Percentiles rank a stretch among this genome's conserved stretches.
phyloP scores from a whole-genome alignment of 2,113 vertebrate genomes.

The Leuciscus idus region DNA sequence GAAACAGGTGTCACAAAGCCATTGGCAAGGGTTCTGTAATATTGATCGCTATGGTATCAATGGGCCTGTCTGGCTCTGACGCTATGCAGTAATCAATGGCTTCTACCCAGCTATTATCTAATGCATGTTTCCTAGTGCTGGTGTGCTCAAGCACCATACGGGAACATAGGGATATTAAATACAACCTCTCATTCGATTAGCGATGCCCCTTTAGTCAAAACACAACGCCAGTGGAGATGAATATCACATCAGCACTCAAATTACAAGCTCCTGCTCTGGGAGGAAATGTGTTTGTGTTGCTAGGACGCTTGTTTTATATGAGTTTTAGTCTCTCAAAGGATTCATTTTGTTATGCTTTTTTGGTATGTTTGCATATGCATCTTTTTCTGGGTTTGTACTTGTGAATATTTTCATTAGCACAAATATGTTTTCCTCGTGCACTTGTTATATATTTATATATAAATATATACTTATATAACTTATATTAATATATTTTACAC shows the following conservation, averaged over 20 bases:
- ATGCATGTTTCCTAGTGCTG: constrained; percentile 48
- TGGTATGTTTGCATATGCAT: not conserved
- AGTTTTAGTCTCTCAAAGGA: not conserved
- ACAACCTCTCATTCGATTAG: constrained; percentile 55
- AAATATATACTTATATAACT: too few species aligned
- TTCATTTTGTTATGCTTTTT: not conserved
- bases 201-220: constrained; percentile 37
- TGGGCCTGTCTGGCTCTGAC: constrained; percentile 49
- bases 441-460: not conserved
- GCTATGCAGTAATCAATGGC: constrained; percentile 44
- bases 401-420: not conserved
- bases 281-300: constrained; percentile 29
- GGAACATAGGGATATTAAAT: constrained; percentile 53
- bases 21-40: constrained; percentile 47
- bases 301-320: not conserved
- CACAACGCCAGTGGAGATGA: constrained; percentile 34
- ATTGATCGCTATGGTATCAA: constrained; percentile 58
- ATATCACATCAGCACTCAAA: constrained; percentile 34
- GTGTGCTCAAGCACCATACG: constrained; percentile 31
- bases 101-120: constrained; percentile 45
- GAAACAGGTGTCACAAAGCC: constrained; percentile 43
- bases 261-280: constrained; percentile 30
- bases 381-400: not conserved
- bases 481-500: not conserved
- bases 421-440: not conserved